phyloP scores from a whole-genome alignment of 2,888 invertebrate species.

The Psylliodes chrysocephalus region DNA sequence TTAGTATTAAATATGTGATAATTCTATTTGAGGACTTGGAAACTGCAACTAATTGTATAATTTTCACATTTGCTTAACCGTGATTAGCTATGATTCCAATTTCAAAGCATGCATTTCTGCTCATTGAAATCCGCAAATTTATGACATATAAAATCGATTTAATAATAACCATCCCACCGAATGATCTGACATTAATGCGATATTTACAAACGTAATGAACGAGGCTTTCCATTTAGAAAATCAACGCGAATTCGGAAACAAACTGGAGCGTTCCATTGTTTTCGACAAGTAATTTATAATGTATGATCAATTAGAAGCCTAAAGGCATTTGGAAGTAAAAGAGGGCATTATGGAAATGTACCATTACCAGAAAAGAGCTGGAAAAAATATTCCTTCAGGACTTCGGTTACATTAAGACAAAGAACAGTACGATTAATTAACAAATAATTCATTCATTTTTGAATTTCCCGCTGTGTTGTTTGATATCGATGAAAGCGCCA shows the following conservation, averaged over 20 bases:
- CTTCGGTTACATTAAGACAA: constrained; percentile 12
- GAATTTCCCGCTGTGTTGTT: too few relatives aligned
- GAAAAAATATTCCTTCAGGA: constrained; percentile 3
- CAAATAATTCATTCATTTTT: constrained; percentile 3
- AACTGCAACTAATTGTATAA: too few relatives aligned
- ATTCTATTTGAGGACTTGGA: too few relatives aligned
- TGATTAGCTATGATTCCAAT: too few relatives aligned
- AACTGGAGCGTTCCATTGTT: constrained; percentile 1
- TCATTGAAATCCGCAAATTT: too few relatives aligned
- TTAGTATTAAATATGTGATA: too few relatives aligned
- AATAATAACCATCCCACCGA: too few relatives aligned
- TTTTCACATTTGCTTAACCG: too few relatives aligned
- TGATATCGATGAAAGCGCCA: too few relatives aligned
- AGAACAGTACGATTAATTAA: constrained; percentile 10
- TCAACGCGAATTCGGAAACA: not conserved
- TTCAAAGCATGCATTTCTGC: too few relatives aligned
- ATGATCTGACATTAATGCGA: constrained; percentile 2
- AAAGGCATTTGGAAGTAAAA: constrained; percentile 9
- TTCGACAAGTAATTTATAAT: constrained; percentile 17
- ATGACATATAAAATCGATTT: too few relatives aligned
- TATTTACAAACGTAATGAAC: not conserved
- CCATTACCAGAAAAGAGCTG: constrained; percentile 2
- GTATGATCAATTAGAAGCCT: constrained; percentile 14
- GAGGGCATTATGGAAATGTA: constrained; percentile 21
- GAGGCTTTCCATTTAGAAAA: not conserved